A percentile compares a stretch with the other conserved stretches of the same genome.
Evolutionary conservation across 2,888 invertebrate species (phyloP).

Genomic region (Dasypogon diadema): DNA sequence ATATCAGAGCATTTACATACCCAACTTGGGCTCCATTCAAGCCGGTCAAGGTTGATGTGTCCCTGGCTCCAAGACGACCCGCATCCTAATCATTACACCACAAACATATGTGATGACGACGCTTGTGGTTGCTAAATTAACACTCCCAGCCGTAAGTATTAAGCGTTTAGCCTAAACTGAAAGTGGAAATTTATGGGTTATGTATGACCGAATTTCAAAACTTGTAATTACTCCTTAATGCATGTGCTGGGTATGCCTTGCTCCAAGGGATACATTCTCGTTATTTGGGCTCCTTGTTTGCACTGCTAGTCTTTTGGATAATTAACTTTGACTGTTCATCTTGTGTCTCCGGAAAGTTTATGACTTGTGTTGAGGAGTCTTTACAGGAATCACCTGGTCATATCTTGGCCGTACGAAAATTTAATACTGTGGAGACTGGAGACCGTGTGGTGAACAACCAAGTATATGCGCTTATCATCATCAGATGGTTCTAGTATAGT

Average conservation of each 20-base stretch:
- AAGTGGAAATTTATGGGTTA: conserved; percentile 14
- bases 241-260: not conserved
- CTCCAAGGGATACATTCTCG: not conserved
- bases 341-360: conserved; percentile 15
- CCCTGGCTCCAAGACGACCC: not conserved
- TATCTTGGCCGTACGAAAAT: conserved; percentile 6
- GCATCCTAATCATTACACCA: not conserved
- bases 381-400: conserved; percentile 23
- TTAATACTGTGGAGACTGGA: not conserved
- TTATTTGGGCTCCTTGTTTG: not conserved
- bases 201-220: conserved; percentile 30
- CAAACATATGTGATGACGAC: not conserved
- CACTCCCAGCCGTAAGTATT: conserved; percentile 1
- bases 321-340: conserved; percentile 37
- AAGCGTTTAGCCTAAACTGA: conserved; percentile 17
- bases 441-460: not conserved
- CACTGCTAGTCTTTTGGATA: conserved; percentile 15
- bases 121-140: not conserved
- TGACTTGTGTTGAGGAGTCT: conserved; percentile 4
- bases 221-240: conserved; percentile 29
- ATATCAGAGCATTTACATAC: not conserved
- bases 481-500: conserved; percentile 34
- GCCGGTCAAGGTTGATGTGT: not conserved
- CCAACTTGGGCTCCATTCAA: not conserved
- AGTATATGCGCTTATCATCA: conserved; percentile 36